Percentiles rank a stretch among this genome's conserved stretches.
Evolutionary conservation across 2,888 invertebrate genomes (phyloP).

Genomic region (Heliconius ethilla): DNA sequence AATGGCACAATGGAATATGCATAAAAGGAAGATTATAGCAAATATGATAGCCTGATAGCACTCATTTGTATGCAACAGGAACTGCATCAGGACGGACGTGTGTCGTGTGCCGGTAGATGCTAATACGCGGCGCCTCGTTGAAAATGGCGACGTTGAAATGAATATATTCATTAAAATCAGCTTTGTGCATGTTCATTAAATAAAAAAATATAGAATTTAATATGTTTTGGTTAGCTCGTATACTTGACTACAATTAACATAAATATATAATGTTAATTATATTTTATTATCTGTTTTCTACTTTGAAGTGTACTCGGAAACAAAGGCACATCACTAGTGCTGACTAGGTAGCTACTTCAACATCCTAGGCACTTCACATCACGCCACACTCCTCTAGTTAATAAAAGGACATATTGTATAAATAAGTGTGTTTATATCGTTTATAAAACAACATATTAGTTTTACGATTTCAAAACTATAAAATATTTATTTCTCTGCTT

Average conservation of each 20-base stretch:
- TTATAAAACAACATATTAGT: neutral
- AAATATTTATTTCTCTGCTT: neutral
- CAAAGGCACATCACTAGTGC: neutral
- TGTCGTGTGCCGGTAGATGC: conserved; percentile 73
- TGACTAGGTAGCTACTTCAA: neutral
- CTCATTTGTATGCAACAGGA: conserved; percentile 62
- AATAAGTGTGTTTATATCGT: neutral
- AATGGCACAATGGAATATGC: conserved; percentile 16
- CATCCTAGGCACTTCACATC: conserved; percentile 1
- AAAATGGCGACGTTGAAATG: conserved; percentile 59
- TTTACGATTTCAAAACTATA: neutral
- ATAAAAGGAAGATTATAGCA: conserved; percentile 34
- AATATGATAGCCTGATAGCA: conserved; percentile 33
- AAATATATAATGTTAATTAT: no score
- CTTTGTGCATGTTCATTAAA: neutral
- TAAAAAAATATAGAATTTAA: neutral
- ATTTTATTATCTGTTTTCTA: neutral
- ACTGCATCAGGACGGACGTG: conserved; percentile 66
- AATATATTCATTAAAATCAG: conserved; percentile 41
- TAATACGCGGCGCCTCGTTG: conserved; percentile 56
- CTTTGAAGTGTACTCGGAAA: neutral
- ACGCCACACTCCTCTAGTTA: neutral
- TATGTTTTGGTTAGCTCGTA: neutral
- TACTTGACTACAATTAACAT: no score
- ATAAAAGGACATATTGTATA: neutral